phyloP scores from a whole-genome alignment of 2,888 invertebrate genomes.

The Philaethria dido region DNA sequence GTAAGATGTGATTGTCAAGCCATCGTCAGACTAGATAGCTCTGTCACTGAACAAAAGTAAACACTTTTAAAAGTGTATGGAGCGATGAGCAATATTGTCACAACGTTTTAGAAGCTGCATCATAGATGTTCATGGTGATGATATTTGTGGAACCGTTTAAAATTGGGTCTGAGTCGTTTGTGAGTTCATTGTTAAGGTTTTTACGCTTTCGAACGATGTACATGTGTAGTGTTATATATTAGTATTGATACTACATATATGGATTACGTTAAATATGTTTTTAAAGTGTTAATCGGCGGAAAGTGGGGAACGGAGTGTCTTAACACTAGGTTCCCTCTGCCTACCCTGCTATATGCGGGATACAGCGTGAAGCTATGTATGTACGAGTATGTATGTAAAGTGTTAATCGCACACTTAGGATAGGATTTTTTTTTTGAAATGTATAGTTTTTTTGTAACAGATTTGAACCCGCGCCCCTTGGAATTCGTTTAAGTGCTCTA shows the following conservation, averaged over 20 bases:
- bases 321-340: no score
- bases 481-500: no score
- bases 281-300: no score
- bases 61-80: constrained; percentile 82
- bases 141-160: constrained; percentile 67
- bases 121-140: constrained; percentile 68
- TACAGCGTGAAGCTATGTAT: no score
- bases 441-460: no score
- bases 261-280: constrained; percentile 29
- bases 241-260: neutral
- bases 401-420: no score
- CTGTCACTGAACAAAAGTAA: constrained; percentile 72
- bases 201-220: constrained; percentile 59
- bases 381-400: no score
- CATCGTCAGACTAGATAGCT: constrained; percentile 72
- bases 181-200: constrained; percentile 57
- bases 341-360: no score
- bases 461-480: no score
- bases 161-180: constrained; percentile 66
- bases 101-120: constrained; percentile 76
- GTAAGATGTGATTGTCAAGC: constrained; percentile 59
- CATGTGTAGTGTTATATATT: neutral
- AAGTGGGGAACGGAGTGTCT: no score
- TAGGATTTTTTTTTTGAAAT: no score
- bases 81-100: constrained; percentile 77